Base-by-base conservation (phyloP, 2,113 vertebrate genomes). In the Chinchilla lanigera region DNA sequence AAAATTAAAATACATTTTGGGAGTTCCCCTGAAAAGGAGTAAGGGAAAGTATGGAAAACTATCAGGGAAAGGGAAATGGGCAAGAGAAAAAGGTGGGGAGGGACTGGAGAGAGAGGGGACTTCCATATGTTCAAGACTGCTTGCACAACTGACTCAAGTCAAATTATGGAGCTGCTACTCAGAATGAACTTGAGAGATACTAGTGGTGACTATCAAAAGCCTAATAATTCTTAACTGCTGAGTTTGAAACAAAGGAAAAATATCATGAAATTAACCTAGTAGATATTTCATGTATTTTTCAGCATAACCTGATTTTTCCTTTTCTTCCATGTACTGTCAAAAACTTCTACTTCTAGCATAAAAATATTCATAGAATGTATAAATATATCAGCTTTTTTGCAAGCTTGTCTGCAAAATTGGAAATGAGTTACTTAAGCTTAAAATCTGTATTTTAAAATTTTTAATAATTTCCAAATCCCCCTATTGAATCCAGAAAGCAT, bases 21-120 rank as follows among this genome's bases (percentile, higher is more conserved):
- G 86, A 97, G 35, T 96, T 95, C 63, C 85, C 89, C 60, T 81
- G 77, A 92, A 95, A 97, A 94, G 12, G 7, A 56, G 65, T 73
- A 83, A 93, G 85, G n/a, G 56, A 84, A 86, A 86, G 3, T 58
- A 80, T 73, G 5, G 44, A 44, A 89, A 77, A 86, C 4, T 88
- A 52, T 13, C 38, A 63, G 28, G 13, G 35, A 94, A 58, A 50
- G 30, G 61, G 16, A 33, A 4, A 7, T 38, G 24, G 33, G 14
- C 4, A 30, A 38, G 10, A 41, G 7, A 3, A 5, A n/a, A 47
- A 28, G 24, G 0, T 3, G 54, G 2, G 54, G 60, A 11, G 7
- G 7, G 63, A 58, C 47, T 50, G 47, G 9, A 86, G 6, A 13
- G 11, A 60, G 9, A 50, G 16, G 65, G 4, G 16, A 54, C 2